Conservation (phyloP, 2,113 vertebrate species). For the Protomyctophum bolini region DNA sequence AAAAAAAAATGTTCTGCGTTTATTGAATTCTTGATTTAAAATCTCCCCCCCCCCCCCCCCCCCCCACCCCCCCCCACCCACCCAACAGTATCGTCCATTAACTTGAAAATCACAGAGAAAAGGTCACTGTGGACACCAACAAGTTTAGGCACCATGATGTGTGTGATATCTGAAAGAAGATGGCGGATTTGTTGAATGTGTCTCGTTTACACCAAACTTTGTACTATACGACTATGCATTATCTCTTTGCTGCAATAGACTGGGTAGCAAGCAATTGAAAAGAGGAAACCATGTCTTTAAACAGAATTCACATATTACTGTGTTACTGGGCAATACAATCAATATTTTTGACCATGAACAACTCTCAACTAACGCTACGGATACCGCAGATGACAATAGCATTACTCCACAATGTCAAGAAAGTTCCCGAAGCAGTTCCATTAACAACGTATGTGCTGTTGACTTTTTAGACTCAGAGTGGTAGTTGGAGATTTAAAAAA, state of each 20-base stretch:
- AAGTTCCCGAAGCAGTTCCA: slow-evolving; percentile 28
- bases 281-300: slow-evolving; percentile 35
- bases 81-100: slow-evolving; percentile 52
- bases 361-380: slow-evolving; percentile 26
- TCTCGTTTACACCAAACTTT: not conserved
- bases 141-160: slow-evolving; percentile 67
- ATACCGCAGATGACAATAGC: not conserved
- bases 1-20: slow-evolving; percentile 44
- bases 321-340: slow-evolving; percentile 24
- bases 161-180: slow-evolving; percentile 40
- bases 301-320: slow-evolving; percentile 21
- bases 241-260: slow-evolving; percentile 35
- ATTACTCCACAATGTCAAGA: slow-evolving; percentile 25
- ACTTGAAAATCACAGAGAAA: slow-evolving; percentile 64
- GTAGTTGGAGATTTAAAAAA: slow-evolving; percentile 17
- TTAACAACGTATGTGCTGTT: slow-evolving; percentile 34
- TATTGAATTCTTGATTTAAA: slow-evolving; percentile 17
- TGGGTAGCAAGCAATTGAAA: slow-evolving; percentile 26
- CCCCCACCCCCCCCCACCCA: no score
- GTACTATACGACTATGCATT: slow-evolving; percentile 10
- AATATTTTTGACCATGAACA: slow-evolving; percentile 28
- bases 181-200: not conserved
- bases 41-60: no score
- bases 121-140: slow-evolving; percentile 58
- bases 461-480: slow-evolving; percentile 1